Conservation (phyloP, 2,888 invertebrate species). For the Poecilobothrus nobilitatus region DNA sequence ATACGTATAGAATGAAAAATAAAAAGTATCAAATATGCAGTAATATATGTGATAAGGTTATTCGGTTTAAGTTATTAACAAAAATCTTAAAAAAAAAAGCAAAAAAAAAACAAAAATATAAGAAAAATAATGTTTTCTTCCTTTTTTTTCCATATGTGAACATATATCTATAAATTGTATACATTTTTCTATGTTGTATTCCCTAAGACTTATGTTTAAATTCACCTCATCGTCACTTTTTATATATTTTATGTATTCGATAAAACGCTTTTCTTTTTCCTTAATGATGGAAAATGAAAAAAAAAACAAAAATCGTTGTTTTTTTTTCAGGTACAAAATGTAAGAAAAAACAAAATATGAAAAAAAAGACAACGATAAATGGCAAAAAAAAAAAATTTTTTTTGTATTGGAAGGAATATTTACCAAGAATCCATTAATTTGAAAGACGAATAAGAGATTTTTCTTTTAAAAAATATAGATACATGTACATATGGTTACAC, state of each 20-base stretch:
- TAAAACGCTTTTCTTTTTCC: neutral
- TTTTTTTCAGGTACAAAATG: neutral
- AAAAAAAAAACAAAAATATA: no score
- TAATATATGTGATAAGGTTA: neutral
- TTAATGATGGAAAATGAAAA: neutral
- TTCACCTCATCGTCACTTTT: no score
- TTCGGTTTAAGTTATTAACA: neutral
- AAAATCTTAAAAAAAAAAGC: neutral
- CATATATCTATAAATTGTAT: neutral
- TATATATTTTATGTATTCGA: no score
- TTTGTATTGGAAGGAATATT: neutral
- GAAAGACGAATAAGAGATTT: neutral
- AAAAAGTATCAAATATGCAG: neutral
- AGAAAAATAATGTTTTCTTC: neutral
- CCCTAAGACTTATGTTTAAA: neutral
- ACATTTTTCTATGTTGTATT: neutral
- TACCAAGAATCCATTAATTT: constrained; percentile 6
- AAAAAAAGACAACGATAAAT: neutral
- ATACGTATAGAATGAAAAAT: neutral
- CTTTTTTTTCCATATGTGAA: neutral
- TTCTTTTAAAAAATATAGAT: neutral
- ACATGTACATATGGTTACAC: neutral
- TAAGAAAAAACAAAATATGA: neutral
- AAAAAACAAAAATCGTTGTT: no score
- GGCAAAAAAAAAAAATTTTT: neutral